Evolutionary conservation across 2,797 vertebrate genomes (phyloP).

Genomic region (Chelon labrosus): DNA sequence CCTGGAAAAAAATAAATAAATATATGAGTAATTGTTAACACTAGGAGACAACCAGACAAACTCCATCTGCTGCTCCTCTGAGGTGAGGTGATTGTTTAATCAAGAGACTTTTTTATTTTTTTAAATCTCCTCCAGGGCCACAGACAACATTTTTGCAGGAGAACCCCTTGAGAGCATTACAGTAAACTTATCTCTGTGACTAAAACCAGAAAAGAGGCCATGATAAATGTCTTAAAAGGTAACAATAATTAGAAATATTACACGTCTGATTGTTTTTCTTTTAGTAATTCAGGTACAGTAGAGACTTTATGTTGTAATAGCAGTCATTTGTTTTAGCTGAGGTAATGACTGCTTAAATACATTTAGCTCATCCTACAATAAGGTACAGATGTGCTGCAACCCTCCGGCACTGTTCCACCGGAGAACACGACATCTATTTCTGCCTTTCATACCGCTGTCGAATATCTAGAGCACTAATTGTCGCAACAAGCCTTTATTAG

Average conservation of each 20-base stretch:
- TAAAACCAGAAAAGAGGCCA: no score
- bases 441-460: conserved; percentile 38
- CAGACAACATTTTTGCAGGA: no score
- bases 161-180: no score
- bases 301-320: conserved; percentile 5
- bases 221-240: no score
- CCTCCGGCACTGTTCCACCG: conserved; percentile 19
- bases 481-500: conserved; percentile 59
- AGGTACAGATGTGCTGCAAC: conserved; percentile 34
- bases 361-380: conserved; percentile 29
- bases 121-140: background rate
- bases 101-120: no score
- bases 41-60: background rate
- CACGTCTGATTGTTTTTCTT: background rate
- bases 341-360: conserved; percentile 51
- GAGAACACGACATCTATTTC: conserved; percentile 12
- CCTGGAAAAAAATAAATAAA: no score
- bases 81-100: background rate
- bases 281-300: no score
- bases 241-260: background rate
- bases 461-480: conserved; percentile 54
- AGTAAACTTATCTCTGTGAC: no score
- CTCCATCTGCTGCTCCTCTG: background rate
- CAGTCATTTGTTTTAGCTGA: conserved; percentile 43
- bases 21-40: no score